These are phyloP conservation scores for Erebia palarica DNA, from an alignment of 2,888 invertebrate genomes.

Conservation along the genomic window DNA sequence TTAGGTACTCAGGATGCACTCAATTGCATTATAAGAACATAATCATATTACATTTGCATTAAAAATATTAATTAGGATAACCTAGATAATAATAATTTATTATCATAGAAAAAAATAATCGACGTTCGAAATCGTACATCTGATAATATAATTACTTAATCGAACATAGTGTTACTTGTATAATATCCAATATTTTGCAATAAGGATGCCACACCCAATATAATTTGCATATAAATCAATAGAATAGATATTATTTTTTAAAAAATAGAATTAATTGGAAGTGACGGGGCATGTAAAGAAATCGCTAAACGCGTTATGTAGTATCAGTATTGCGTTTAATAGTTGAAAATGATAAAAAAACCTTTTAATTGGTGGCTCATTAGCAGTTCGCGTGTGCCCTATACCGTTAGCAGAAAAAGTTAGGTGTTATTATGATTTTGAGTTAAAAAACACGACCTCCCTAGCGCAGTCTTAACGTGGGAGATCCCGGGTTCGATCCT, in stretches of 20 bases:
- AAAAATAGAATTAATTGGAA: conserved; percentile 4
- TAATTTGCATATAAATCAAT: conserved; percentile 4
- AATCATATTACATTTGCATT: neutral
- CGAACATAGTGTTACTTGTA: neutral
- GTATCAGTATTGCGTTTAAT: conserved; percentile 61
- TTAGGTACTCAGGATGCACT: too few species aligned
- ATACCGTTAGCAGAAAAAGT: conserved; percentile 49
- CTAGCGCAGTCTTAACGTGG: too few species aligned
- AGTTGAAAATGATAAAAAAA: conserved; percentile 60
- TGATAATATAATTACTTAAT: neutral
- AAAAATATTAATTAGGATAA: neutral
- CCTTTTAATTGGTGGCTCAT: conserved; percentile 64
- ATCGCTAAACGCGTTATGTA: conserved; percentile 39
- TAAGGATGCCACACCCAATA: neutral
- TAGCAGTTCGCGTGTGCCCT: conserved; percentile 57
- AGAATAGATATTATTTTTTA: conserved; percentile 5
- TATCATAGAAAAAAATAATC: neutral
- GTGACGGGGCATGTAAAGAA: conserved; percentile 38
- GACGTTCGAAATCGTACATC: neutral
- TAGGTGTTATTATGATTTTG: too few species aligned
- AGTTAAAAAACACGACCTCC: neutral
- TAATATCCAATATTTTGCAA: neutral
- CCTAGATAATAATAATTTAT: neutral
- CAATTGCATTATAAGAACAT: too few species aligned
- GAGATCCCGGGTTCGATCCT: too few species aligned